Conservation (phyloP, 2,113 vertebrate species). For the Tragulus kanchil region DNA sequence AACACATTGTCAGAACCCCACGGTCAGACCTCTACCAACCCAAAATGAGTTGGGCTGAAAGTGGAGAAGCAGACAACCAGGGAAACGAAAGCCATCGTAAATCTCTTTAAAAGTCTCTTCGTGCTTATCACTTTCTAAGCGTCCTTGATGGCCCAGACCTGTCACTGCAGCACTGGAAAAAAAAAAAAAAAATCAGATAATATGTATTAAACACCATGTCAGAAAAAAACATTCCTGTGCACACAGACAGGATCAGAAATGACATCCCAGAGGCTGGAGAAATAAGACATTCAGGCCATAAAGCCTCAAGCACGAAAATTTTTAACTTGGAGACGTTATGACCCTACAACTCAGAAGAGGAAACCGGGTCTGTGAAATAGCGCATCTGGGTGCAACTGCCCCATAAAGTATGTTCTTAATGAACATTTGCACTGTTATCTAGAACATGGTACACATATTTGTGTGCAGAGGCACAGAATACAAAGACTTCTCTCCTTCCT, state of each 20-base stretch:
- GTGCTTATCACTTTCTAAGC: constrained; percentile 46
- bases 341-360: neutral
- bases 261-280: neutral
- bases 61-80: neutral
- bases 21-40: constrained; percentile 40
- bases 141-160: constrained; percentile 62
- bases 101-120: constrained; percentile 62
- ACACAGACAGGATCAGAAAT: neutral
- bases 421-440: too few relatives aligned
- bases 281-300: constrained; percentile 1
- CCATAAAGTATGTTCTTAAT: neutral
- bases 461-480: neutral
- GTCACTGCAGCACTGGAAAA: neutral
- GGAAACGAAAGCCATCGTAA: constrained; percentile 10
- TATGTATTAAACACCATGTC: neutral
- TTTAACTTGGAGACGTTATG: neutral
- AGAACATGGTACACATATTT: neutral
- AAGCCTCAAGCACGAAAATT: neutral
- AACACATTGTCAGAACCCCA: constrained; percentile 66
- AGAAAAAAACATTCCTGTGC: neutral
- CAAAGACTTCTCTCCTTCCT: neutral
- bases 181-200: neutral
- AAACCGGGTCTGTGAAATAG: neutral
- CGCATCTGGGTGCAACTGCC: fast-evolving
- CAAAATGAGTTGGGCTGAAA: constrained; percentile 37